Evolutionary conservation across 1,140 invertebrate genomes (phyloP), one percentile per base, ranked within the genome.

Genomic region (Camponotus vicinus): DNA sequence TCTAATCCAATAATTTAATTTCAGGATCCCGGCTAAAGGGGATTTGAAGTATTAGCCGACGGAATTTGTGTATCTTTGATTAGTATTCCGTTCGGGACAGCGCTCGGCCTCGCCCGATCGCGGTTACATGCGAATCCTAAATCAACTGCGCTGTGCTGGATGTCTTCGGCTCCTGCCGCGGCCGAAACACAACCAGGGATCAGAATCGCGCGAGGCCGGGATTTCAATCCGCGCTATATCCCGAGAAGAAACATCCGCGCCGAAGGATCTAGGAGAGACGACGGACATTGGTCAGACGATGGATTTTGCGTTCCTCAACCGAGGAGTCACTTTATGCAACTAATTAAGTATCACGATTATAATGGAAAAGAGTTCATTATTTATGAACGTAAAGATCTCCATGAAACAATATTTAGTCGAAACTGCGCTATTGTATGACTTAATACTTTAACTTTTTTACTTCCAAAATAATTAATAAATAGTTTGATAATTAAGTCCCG

Each of bases 1-100:
- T 94, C 94, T 95, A 95, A 95, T 94, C 94, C 93, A 95, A 95
- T 95, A 94, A 95, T 95, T 95, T 95, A 95, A 95, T 95, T 95
- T 95, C 90, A 88, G 87, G 92, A 94, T 93, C 92, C 94, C 87
- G 86, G 92, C 93, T 94, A 92, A 93, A 94, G 94, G 94, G 94
- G 94, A 95, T 95, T 95, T 94, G 93, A 94, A 95, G 94, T 95
- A 95, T 95, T 95, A 95, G 94, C 93, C 94, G 79, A 40, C 92
- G 93, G 94, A 94, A 95, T 95, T 95, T 95, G 94, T 95, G 94
- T 94, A 95, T 95, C 94, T 95, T 95, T 95, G 94, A 95, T 95
- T 95, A 95, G 94, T 95, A 95, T 95, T 95, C 94, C 91, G 92
- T 95, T 94, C 93, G 92, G 86, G 92, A 87, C 77, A 86, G 77